A percentile compares a stretch with the other conserved stretches of the same genome.
Conservation (phyloP, 2,113 vertebrate genomes). For the Cyprinus carpio region DNA sequence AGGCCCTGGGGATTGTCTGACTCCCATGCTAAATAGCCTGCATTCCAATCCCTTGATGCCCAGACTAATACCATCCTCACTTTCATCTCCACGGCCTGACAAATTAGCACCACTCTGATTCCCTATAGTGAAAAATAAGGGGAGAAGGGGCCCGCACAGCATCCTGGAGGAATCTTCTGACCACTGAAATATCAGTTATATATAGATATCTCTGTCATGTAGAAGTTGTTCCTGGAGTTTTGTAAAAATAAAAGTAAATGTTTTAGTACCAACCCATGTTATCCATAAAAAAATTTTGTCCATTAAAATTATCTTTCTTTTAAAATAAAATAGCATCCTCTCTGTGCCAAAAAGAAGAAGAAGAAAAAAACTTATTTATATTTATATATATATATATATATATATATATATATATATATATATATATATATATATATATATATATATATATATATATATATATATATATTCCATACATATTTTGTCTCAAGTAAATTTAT, state of each 20-base stretch:
- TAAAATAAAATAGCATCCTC: no score
- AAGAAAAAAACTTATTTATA: no score
- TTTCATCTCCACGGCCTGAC: conserved; percentile 70
- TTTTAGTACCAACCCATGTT: no score
- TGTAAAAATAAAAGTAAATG: no score
- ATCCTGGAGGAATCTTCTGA: conserved; percentile 21
- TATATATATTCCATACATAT: not conserved
- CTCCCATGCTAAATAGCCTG: conserved; percentile 76
- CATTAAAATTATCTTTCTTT: no score
- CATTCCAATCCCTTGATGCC: conserved; percentile 81
- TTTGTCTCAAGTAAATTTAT: not conserved
- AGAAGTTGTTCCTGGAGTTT: no score
- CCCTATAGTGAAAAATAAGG: conserved; percentile 42
- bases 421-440: not conserved
- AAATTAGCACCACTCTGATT: conserved; percentile 72
- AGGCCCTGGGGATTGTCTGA: conserved; percentile 79
- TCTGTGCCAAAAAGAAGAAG: no score
- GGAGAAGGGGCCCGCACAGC: not conserved
- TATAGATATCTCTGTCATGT: no score
- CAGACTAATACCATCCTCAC: conserved; percentile 72
- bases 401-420: not conserved
- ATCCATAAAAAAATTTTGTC: no score
- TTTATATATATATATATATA: not conserved
- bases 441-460: not conserved
- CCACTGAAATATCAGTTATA: conserved; percentile 20